phyloP scores from a whole-genome alignment of 2,888 invertebrate species.

The Eupithecia subfuscata region DNA sequence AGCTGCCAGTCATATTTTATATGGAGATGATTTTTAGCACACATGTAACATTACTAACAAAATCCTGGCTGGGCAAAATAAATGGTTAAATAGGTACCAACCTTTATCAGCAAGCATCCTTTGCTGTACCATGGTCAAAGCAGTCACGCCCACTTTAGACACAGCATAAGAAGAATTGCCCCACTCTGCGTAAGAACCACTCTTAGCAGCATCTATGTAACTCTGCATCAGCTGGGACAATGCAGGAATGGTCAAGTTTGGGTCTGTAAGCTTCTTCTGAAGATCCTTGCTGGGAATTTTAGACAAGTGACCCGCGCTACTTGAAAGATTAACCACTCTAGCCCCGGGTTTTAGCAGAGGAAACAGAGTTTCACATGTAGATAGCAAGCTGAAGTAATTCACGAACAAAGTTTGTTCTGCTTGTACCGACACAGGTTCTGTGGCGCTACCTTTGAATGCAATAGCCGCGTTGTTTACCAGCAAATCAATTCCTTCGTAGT shows the following conservation, averaged over 20 bases:
- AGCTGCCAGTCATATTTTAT: background rate
- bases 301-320: slow-evolving; percentile 85
- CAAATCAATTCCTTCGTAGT: slow-evolving; percentile 88
- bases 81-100: slow-evolving; percentile 35
- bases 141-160: slow-evolving; percentile 90
- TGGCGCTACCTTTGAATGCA: slow-evolving; percentile 84
- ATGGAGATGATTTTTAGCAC: background rate
- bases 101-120: slow-evolving; percentile 67
- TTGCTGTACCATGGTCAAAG: slow-evolving; percentile 88
- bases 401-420: slow-evolving; percentile 88
- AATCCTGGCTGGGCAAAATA: background rate
- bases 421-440: slow-evolving; percentile 86
- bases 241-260: slow-evolving; percentile 81
- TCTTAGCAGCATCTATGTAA: slow-evolving; percentile 85
- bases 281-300: slow-evolving; percentile 82
- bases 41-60: background rate
- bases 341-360: slow-evolving; percentile 88
- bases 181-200: slow-evolving; percentile 79
- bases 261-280: slow-evolving; percentile 76
- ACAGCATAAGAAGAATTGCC: slow-evolving; percentile 86
- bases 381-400: slow-evolving; percentile 88
- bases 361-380: slow-evolving; percentile 87
- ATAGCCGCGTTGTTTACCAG: slow-evolving; percentile 91
- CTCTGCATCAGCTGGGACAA: slow-evolving; percentile 86
- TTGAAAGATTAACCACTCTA: slow-evolving; percentile 89